phyloP scores from a whole-genome alignment of 37 sponge, comb jelly and placozoan genomes.

The Cliona cf. orientalis region DNA sequence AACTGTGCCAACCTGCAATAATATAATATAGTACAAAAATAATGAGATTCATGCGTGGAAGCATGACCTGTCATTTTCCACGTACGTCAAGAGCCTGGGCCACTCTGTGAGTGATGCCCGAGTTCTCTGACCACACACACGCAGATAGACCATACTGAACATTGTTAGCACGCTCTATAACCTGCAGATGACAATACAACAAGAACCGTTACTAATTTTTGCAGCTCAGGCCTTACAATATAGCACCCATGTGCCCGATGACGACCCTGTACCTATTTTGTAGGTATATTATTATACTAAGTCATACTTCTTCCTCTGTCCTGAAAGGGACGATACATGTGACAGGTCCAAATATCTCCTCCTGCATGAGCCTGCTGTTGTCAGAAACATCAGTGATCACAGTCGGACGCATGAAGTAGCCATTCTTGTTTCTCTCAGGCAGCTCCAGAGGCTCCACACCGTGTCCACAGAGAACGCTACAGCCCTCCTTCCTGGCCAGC shows the following conservation, averaged over 20 bases:
- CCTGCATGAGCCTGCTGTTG: conserved; percentile 81
- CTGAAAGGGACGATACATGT: conserved; percentile 86
- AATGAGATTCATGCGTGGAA: neutral
- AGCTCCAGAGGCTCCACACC: conserved; percentile 60
- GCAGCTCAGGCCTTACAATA: neutral
- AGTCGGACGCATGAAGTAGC: conserved; percentile 88
- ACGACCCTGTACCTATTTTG: neutral
- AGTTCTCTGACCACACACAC: conserved; percentile 84
- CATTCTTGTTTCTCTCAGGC: conserved; percentile 77
- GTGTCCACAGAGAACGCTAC: conserved; percentile 81
- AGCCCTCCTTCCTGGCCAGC: conserved; percentile 77
- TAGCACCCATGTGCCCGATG: too few relatives aligned
- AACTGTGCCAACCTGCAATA: conserved; percentile 85
- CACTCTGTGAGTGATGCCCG: conserved; percentile 77
- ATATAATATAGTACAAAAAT: neutral
- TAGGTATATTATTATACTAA: neutral
- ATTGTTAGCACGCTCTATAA: conserved; percentile 75
- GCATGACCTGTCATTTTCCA: neutral
- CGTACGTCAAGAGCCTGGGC: conserved; percentile 75
- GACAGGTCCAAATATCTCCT: conserved; percentile 95
- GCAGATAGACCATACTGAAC: conserved; percentile 88
- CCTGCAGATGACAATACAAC: conserved; percentile 21
- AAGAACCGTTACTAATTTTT: neutral
- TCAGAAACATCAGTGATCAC: conserved; percentile 85
- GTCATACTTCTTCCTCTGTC: conserved; percentile 78